phyloP scores from a whole-genome alignment of 1,140 invertebrate genomes.

The Drosophila kurseongensis region DNA sequence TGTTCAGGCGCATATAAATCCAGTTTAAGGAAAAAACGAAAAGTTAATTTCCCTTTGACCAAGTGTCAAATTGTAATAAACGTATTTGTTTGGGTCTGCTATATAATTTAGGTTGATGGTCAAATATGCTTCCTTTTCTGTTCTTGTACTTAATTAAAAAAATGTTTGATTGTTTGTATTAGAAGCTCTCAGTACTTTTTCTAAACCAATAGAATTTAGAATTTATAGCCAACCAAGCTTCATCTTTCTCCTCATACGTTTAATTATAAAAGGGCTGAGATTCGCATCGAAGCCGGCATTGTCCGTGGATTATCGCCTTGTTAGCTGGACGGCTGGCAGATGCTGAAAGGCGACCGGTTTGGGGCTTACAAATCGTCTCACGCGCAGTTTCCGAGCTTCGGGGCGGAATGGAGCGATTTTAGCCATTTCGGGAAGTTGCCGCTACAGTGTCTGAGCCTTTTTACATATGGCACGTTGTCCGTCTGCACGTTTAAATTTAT shows the following conservation, averaged over 20 bases:
- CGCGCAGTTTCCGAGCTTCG: conserved; percentile 46
- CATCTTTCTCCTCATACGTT: conserved; percentile 1
- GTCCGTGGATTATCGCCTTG: conserved; percentile 67
- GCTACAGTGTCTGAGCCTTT: conserved; percentile 56
- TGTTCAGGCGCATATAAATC: no score
- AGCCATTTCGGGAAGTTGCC: conserved; percentile 69
- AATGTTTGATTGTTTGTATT: no score
- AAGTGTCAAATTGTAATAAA: no score
- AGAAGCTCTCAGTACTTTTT: not conserved
- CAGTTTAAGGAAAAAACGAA: no score
- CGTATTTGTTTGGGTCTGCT: not conserved
- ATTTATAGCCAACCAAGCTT: not conserved
- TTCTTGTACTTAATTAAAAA: no score
- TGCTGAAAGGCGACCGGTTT: conserved; percentile 33
- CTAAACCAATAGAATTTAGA: not conserved
- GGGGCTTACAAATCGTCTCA: conserved; percentile 76
- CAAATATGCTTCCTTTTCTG: not conserved
- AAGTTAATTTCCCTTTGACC: no score
- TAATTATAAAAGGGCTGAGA: conserved; percentile 40
- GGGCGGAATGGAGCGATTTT: conserved; percentile 51
- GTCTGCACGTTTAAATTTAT: conserved; percentile 82
- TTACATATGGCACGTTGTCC: conserved; percentile 80
- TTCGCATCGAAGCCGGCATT: conserved; percentile 38
- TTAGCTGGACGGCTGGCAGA: conserved; percentile 45
- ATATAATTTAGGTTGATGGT: not conserved